phyloP scores from a whole-genome alignment of 2,888 invertebrate genomes.

The Phortica okadai region DNA sequence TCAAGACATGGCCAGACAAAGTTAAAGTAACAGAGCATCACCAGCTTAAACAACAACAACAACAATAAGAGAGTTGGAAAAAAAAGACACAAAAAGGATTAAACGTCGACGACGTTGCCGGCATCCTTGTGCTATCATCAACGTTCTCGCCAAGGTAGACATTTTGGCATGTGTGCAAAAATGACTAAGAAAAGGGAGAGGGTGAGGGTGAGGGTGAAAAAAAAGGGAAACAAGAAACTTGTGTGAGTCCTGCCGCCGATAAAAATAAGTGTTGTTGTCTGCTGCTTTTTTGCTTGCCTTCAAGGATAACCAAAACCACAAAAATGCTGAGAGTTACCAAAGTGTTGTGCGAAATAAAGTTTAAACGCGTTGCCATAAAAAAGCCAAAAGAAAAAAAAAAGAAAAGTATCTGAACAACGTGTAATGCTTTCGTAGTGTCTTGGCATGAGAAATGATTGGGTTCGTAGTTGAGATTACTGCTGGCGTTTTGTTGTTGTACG shows the following conservation, averaged over 20 bases:
- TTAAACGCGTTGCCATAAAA: constrained; percentile 27
- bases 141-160: not conserved
- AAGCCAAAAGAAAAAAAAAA: not conserved
- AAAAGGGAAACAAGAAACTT: not conserved
- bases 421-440: not conserved
- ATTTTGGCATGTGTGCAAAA: constrained; percentile 27
- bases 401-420: too few species aligned
- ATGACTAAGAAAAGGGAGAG: not conserved
- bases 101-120: not conserved
- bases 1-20: constrained; percentile 19
- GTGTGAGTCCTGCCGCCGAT: not conserved
- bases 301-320: constrained; percentile 28
- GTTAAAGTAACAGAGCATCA: not conserved
- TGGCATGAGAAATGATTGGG: not conserved
- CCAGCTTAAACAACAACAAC: not conserved
- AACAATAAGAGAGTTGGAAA: constrained; percentile 18
- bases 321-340: constrained; percentile 8
- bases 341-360: constrained; percentile 30
- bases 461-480: not conserved
- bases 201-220: not conserved
- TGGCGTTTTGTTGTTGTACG: not conserved
- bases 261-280: too few species aligned
- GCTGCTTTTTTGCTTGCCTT: not conserved
- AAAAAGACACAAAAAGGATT: constrained; percentile 25
- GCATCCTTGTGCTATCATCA: not conserved